Percentiles rank a stretch among this genome's conserved stretches.
phyloP scores from a whole-genome alignment of 2,888 invertebrate species.

The Hipparchia sbordonii region DNA sequence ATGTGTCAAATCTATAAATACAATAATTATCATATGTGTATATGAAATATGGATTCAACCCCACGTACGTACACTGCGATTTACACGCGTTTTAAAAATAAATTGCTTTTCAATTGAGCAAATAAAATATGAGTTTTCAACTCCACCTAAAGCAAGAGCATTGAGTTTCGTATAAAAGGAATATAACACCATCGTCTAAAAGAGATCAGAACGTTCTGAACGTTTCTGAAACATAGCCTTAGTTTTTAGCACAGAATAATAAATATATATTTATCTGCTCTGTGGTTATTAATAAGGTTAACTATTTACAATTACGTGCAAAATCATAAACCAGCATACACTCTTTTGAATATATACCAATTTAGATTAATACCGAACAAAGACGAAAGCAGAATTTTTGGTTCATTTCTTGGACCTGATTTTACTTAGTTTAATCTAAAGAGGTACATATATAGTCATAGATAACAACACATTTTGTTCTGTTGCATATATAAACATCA shows the following conservation, averaged over 20 bases:
- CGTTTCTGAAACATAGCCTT: conserved; percentile 34
- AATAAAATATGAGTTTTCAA: conserved; percentile 50
- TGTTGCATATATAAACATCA: conserved; percentile 48
- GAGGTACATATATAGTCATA: conserved; percentile 1
- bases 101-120: conserved; percentile 75
- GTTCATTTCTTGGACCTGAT: no score
- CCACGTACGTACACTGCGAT: conserved; percentile 34
- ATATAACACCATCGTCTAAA: conserved; percentile 29
- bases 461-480: conserved; percentile 20
- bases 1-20: no score
- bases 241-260: conserved; percentile 16
- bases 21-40: no score
- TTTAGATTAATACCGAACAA: not conserved
- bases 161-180: conserved; percentile 30
- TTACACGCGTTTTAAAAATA: conserved; percentile 42
- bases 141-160: conserved; percentile 36
- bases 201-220: conserved; percentile 36
- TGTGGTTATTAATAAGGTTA: conserved; percentile 31
- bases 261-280: no score
- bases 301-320: conserved; percentile 34
- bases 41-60: conserved; percentile 22
- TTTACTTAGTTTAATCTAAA: not conserved
- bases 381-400: not conserved
- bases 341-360: not conserved
- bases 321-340: conserved; percentile 19